Evolutionary conservation across 2,888 invertebrate genomes (phyloP).

Genomic region (Stramonita haemastoma): DNA sequence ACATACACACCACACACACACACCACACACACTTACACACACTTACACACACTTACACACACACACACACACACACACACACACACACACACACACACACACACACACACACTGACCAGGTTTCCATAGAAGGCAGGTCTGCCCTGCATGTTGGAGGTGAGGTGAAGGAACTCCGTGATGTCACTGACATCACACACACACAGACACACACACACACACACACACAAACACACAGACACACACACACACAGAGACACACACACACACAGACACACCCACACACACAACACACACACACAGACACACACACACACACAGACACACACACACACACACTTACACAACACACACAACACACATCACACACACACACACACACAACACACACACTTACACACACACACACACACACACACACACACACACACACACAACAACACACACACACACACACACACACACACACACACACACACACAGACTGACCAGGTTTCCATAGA

Average conservation of each 20-base stretch:
- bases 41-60: no score
- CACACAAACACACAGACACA: not conserved
- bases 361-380: no score
- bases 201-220: not conserved
- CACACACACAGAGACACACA: not conserved
- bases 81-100: not conserved
- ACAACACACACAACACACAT: no score
- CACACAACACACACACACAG: not conserved
- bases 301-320: not conserved
- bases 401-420: not conserved
- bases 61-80: not conserved
- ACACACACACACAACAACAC: not conserved
- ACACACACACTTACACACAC: slow-evolving; percentile 18
- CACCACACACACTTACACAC: not conserved
- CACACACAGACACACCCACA: not conserved
- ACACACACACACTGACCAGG: not conserved
- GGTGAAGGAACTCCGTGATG: slow-evolving; percentile 66
- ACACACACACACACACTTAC: not conserved
- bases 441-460: not conserved
- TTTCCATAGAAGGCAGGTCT: slow-evolving; percentile 68
- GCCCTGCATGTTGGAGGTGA: slow-evolving; percentile 62
- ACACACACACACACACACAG: not conserved
- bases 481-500: slow-evolving; percentile 70
- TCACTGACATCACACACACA: slow-evolving; percentile 50
- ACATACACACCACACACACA: not conserved